Evolutionary conservation across 2,888 invertebrate species (phyloP), one percentile per base, ranked within the genome.

Genomic region (Melanophora roralis): DNA sequence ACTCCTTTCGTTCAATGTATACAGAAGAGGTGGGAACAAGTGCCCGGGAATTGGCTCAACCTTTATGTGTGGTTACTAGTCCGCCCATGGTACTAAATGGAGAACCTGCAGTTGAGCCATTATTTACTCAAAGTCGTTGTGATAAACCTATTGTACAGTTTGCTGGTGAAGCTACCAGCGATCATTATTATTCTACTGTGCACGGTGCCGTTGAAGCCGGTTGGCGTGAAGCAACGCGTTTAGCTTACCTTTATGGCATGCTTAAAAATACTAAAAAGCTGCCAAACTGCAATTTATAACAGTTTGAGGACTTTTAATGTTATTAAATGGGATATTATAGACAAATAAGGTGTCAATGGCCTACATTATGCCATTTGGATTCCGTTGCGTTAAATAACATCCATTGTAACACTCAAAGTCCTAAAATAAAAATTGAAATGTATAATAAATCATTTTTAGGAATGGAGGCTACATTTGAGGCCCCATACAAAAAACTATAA

Each of bases 191-290:
- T 85, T 92, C 92, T 0, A 93, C 94, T 0, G 94, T 93, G 0
- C 94, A 95, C 85, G 95, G 95, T 0, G 95, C 95, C 0, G 89
- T 94, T 0, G 94, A 94, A 85, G 91, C 93, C 3, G 95, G 95
- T 0, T 92, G 92, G 86, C 91, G 95, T 43, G 95, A 95, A 86
- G 95, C 95, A 0, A 90, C 93, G 5, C 90, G 94, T 81, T 85
- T 94, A 38, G 88, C 85, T 0, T 85, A 86, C 27, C 89, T 87
- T 67, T 88, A 89, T 55, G 86, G 86, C 5, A 68, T 86, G 19
- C 55, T 83, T 8, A 67, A 81, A 23, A 81, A 83, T 43, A 57
- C 77, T 5, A 74, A 49, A 32, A 82, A 81, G 43, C 9, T 67
- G 14, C 76, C 59, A 51, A 87, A 85, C 64, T 86, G 88, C 6